These are phyloP conservation scores for Myathropa florea DNA, from an alignment of 2,888 invertebrate species.

Conservation along the genomic window DNA sequence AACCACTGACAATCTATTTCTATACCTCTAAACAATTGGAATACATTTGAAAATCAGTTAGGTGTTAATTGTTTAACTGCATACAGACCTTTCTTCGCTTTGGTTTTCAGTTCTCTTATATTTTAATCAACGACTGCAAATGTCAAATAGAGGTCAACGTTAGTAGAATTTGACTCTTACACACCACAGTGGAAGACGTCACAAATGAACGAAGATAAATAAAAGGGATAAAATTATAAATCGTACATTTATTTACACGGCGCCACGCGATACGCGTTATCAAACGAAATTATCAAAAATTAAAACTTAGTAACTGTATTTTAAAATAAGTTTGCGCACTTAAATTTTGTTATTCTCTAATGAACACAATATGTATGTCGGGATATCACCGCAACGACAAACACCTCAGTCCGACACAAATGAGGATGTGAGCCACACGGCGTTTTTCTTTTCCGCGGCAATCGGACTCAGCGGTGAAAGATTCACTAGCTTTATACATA, in stretches of 20 bases:
- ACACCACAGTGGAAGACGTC: constrained; percentile 57
- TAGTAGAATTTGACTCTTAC: constrained; percentile 61
- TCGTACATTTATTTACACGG: constrained; percentile 35
- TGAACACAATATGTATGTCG: neutral
- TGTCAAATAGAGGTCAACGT: constrained; percentile 81
- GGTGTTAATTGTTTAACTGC: constrained; percentile 4
- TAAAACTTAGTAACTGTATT: neutral
- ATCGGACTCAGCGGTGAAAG: constrained; percentile 39
- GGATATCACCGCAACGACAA: constrained; percentile 24
- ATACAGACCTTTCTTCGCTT: constrained; percentile 58
- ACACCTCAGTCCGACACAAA: constrained; percentile 9
- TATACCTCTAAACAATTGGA: neutral
- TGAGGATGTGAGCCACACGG: constrained; percentile 43
- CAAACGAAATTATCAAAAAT: constrained; percentile 14
- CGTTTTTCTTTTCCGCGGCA: constrained; percentile 48
- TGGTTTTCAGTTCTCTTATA: constrained; percentile 51
- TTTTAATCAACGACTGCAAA: constrained; percentile 71
- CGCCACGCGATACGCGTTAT: constrained; percentile 38
- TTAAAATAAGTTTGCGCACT: neutral
- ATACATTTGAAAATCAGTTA: neutral
- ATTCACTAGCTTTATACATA: constrained; percentile 27
- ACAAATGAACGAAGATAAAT: constrained; percentile 16
- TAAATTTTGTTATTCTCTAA: neutral
- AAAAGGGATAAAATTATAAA: constrained; percentile 8
- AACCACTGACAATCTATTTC: neutral